These are phyloP conservation scores for Sebastiscus tertius DNA, from an alignment of 2,797 vertebrate species.

Conservation along the genomic window DNA sequence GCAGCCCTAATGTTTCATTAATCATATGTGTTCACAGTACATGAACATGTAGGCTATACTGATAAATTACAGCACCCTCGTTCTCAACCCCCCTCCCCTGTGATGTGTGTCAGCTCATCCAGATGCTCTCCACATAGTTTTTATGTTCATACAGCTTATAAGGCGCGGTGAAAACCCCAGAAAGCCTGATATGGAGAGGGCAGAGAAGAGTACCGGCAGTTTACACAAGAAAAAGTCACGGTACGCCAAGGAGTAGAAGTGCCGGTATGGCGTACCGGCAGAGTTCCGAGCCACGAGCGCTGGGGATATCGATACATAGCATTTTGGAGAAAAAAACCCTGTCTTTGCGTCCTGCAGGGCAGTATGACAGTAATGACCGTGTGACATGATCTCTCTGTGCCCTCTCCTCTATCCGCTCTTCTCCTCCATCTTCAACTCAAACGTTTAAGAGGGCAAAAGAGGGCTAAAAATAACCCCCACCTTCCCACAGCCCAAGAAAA, in stretches of 20 bases:
- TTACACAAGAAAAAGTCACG: not conserved
- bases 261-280: too few species aligned
- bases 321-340: not conserved
- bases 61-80: not conserved
- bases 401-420: not conserved
- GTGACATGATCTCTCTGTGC: constrained; percentile 1
- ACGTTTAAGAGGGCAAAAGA: constrained; percentile 51
- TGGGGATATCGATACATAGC: not conserved
- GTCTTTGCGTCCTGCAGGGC: not conserved
- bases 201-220: not conserved
- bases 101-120: not conserved
- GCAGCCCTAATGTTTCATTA: too few species aligned
- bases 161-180: not conserved
- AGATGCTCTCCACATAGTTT: not conserved
- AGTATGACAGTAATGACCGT: not conserved
- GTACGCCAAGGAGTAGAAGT: too few species aligned
- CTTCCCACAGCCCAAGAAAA: constrained; percentile 62
- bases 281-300: not conserved
- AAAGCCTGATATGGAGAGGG: not conserved
- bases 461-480: constrained; percentile 73
- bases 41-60: not conserved
- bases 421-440: constrained; percentile 32
- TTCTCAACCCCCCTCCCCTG: not conserved
- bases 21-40: too few species aligned
- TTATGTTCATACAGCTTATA: not conserved